Conservation (phyloP, 2,797 vertebrate genomes). For the Arrhamphus sclerolepis region DNA sequence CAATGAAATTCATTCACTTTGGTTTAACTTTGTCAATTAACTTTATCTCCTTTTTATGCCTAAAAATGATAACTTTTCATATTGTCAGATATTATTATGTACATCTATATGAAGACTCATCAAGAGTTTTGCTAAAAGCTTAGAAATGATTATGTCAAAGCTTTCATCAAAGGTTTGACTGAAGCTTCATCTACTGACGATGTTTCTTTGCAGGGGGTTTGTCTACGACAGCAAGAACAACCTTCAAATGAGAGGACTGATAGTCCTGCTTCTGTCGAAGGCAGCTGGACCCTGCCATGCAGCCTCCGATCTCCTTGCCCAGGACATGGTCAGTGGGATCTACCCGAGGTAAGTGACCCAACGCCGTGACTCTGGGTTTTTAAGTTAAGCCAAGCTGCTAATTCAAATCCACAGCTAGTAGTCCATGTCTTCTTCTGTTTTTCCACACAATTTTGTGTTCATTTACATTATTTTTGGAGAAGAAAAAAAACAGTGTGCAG, state of each 20-base stretch:
- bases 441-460: too few species aligned
- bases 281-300: slow-evolving; percentile 87
- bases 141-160: background rate
- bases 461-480: too few species aligned
- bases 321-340: slow-evolving; percentile 94
- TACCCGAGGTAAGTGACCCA: slow-evolving; percentile 87
- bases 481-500: slow-evolving; percentile 21
- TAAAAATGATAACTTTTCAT: too few species aligned
- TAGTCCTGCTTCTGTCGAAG: slow-evolving; percentile 93
- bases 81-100: too few species aligned
- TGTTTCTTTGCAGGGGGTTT: slow-evolving; percentile 83
- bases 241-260: slow-evolving; percentile 92
- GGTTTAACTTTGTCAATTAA: too few species aligned
- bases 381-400: too few species aligned
- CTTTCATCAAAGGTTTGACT: background rate
- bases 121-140: background rate
- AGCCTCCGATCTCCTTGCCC: slow-evolving; percentile 75
- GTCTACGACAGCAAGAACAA: slow-evolving; percentile 90
- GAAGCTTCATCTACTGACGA: background rate
- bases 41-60: too few species aligned
- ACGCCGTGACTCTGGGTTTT: too few species aligned
- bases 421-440: too few species aligned
- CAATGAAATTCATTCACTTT: too few species aligned
- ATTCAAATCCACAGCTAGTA: too few species aligned
- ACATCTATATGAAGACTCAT: too few species aligned